phyloP scores from a whole-genome alignment of 2,888 invertebrate species.

The Acholoe squamosa region DNA sequence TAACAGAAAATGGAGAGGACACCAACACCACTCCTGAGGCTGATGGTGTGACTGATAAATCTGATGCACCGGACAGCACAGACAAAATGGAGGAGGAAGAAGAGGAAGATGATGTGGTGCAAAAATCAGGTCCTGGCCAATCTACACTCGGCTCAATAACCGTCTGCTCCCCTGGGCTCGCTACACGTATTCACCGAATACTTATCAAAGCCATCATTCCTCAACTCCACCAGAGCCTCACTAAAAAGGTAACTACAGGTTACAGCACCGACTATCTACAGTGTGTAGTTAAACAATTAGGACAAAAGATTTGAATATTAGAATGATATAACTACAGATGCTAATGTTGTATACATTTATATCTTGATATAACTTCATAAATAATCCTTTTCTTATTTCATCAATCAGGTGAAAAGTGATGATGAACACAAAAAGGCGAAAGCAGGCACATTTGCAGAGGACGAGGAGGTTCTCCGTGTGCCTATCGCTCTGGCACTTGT shows the following conservation, averaged over 20 bases:
- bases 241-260: slow-evolving; percentile 81
- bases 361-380: too few species aligned
- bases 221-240: slow-evolving; percentile 89
- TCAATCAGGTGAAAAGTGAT: slow-evolving; percentile 78
- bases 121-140: not conserved
- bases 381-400: not conserved
- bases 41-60: not conserved
- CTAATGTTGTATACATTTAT: too few species aligned
- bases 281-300: too few species aligned
- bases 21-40: not conserved
- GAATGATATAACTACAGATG: too few species aligned
- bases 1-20: not conserved
- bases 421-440: slow-evolving; percentile 80
- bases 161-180: slow-evolving; percentile 83
- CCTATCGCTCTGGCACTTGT: slow-evolving; percentile 96
- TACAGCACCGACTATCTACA: too few species aligned
- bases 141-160: not conserved
- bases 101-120: not conserved
- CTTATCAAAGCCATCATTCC: slow-evolving; percentile 90
- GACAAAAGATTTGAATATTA: too few species aligned
- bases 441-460: slow-evolving; percentile 81
- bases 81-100: slow-evolving; percentile 66
- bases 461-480: slow-evolving; percentile 93
- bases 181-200: slow-evolving; percentile 89
- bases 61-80: slow-evolving; percentile 6